These are phyloP conservation scores for Tupaia chinensis DNA, from an alignment of 2,113 vertebrate genomes.

Conservation along the genomic window DNA sequence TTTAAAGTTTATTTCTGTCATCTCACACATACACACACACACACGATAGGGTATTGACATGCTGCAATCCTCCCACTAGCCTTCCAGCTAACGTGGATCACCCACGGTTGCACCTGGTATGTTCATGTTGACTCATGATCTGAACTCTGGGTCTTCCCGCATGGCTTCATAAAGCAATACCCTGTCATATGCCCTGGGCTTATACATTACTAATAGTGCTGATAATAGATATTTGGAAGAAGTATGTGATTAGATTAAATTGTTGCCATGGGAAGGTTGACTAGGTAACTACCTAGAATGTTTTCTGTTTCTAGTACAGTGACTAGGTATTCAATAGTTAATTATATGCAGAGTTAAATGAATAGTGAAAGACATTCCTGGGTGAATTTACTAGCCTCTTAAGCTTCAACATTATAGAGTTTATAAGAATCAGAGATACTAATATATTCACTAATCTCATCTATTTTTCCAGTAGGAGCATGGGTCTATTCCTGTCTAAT, in stretches of 20 bases:
- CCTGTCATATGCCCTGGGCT: too few relatives aligned
- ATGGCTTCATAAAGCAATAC: too few relatives aligned
- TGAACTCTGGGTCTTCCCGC: too few relatives aligned
- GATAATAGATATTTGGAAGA: not conserved
- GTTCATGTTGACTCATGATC: too few relatives aligned
- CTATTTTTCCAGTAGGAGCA: not conserved
- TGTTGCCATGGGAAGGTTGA: not conserved
- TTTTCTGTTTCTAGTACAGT: not conserved
- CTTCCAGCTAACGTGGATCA: too few relatives aligned
- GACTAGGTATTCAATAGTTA: not conserved
- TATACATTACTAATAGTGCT: not conserved
- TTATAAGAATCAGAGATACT: not conserved
- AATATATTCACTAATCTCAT: not conserved
- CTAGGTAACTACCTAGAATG: not conserved
- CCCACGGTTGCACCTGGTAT: too few relatives aligned
- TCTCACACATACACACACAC: too few relatives aligned
- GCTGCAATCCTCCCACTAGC: too few relatives aligned
- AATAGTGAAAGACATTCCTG: not conserved
- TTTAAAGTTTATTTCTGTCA: too few relatives aligned
- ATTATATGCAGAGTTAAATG: not conserved
- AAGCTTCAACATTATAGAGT: not conserved
- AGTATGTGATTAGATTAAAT: constrained; percentile 4
- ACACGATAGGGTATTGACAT: too few relatives aligned
- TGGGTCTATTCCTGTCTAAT: not conserved
- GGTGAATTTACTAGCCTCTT: constrained; percentile 13